Conservation (phyloP, 2,888 invertebrate genomes). For the Myopa testacea region DNA sequence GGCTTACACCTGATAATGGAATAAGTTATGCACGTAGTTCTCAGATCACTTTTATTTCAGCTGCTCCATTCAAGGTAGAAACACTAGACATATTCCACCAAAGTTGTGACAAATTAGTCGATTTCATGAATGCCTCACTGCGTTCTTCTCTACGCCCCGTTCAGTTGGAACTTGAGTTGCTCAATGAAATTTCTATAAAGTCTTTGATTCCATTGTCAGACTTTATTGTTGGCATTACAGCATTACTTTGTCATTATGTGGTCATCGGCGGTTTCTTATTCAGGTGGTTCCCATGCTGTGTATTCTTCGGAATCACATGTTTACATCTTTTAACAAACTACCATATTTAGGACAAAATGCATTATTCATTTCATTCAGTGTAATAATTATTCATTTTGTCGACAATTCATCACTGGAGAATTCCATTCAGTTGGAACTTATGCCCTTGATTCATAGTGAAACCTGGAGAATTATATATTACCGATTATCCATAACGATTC, state of each 20-base stretch:
- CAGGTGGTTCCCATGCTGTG: slow-evolving; percentile 13
- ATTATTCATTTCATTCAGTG: not conserved
- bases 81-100: not conserved
- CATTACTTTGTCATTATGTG: slow-evolving; percentile 24
- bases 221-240: not conserved
- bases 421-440: slow-evolving; percentile 23
- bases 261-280: slow-evolving; percentile 6
- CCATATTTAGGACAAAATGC: not conserved
- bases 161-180: not conserved
- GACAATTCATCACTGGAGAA: slow-evolving; percentile 18
- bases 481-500: not conserved
- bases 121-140: not conserved
- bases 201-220: not conserved
- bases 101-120: not conserved
- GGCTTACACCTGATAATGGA: slow-evolving; percentile 2
- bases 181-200: slow-evolving; percentile 10
- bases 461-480: no score
- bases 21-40: slow-evolving; percentile 29
- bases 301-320: not conserved
- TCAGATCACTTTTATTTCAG: slow-evolving; percentile 16
- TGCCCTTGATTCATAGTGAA: not conserved
- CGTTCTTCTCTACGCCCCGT: not conserved
- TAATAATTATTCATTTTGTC: slow-evolving; percentile 31
- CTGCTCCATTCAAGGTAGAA: slow-evolving; percentile 12
- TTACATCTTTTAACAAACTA: not conserved